Conservation (phyloP, 2,797 vertebrate species). For the Muscicapa comitata region DNA sequence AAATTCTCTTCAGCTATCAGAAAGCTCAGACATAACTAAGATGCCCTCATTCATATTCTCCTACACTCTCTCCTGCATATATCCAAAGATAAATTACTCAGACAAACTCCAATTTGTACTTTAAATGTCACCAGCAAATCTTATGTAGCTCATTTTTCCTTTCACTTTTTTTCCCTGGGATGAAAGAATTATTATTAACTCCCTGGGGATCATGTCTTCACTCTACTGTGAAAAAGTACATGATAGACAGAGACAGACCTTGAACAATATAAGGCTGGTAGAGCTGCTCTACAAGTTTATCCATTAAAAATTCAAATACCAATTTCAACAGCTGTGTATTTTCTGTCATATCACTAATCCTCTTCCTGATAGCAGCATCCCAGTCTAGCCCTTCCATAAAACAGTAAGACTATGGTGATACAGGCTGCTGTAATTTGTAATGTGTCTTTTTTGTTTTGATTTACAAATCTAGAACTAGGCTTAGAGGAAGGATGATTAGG, state of each 20-base stretch:
- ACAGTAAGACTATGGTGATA: background rate
- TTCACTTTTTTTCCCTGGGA: background rate
- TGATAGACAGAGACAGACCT: background rate
- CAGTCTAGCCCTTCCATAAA: background rate
- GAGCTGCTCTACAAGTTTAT: background rate
- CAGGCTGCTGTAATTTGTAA: background rate
- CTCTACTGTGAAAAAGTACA: background rate
- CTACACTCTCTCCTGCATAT: conserved; percentile 6
- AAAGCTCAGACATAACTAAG: background rate
- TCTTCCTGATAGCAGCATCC: background rate
- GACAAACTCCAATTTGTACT: background rate
- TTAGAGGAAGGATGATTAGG: background rate
- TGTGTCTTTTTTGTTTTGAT: background rate
- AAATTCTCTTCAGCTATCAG: conserved; percentile 5
- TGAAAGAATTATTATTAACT: conserved; percentile 11
- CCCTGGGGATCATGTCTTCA: background rate
- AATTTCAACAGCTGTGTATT: background rate
- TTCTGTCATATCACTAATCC: background rate
- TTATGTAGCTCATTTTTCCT: background rate
- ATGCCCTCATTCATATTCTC: conserved; percentile 22
- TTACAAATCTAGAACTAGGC: background rate
- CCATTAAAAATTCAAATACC: background rate
- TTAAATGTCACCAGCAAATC: conserved; percentile 30
- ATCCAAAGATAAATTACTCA: conserved; percentile 25
- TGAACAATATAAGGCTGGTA: background rate